These are phyloP conservation scores for Trachelus tabidus DNA, from an alignment of 2,888 invertebrate species.

Conservation along the genomic window DNA sequence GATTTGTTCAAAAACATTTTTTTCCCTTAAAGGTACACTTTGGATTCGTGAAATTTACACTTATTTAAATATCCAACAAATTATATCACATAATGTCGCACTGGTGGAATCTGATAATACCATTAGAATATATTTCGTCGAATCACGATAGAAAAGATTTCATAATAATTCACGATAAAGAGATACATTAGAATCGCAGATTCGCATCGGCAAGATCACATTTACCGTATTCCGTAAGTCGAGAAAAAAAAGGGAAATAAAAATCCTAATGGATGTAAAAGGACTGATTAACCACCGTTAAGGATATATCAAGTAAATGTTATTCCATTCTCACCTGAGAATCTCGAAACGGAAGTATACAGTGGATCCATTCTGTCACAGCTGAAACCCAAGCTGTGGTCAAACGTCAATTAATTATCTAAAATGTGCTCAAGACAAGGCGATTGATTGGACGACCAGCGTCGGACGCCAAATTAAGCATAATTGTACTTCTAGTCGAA, in stretches of 20 bases:
- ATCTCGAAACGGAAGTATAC: not conserved
- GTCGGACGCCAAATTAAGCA: constrained; percentile 43
- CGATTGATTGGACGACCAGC: constrained; percentile 39
- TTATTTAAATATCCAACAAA: not conserved
- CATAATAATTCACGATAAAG: not conserved
- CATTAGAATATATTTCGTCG: not conserved
- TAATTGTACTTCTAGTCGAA: constrained; percentile 38
- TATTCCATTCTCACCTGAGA: not conserved
- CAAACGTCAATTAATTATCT: constrained; percentile 21
- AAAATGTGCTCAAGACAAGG: constrained; percentile 50
- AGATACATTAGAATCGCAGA: not conserved
- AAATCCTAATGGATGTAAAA: not conserved
- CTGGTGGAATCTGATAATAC: not conserved
- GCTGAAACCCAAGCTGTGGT: not conserved
- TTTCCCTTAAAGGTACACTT: not conserved
- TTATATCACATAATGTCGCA: not conserved
- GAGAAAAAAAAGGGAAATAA: not conserved
- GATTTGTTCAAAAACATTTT: not conserved
- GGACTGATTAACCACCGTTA: not conserved
- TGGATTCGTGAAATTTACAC: not conserved
- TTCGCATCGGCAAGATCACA: not conserved
- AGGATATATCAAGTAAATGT: not conserved
- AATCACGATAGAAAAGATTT: not conserved
- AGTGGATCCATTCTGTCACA: not conserved
- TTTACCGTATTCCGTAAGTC: not conserved